Base-by-base conservation (phyloP, 92 coral and sea anemone species). In the Phenganax marumi region DNA sequence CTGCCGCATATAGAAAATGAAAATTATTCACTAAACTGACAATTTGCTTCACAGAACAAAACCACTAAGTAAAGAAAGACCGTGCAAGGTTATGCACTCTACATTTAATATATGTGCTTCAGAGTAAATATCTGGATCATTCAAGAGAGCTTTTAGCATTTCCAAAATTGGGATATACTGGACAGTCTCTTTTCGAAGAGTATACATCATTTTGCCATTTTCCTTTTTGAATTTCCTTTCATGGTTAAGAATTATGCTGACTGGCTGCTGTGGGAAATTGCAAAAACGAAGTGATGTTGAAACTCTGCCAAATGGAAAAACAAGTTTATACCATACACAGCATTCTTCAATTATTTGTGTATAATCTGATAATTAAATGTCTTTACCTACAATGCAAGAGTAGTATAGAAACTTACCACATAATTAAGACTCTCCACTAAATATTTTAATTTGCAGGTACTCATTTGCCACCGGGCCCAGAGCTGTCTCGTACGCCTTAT, bases 381-480 rank as follows among this genome's bases (percentile, higher is more conserved):
- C 43, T 33, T 33, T 33, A 33, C 43, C 43, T 58, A 8, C 17
- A 3, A 16, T 16, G 14, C 17, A 18, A 14, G 21, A 23, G 8
- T 16, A 58, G 18, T 62, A 19, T 66, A 25, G 12, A 16, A 66
- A 47, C 77, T 72, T 72, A 72, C 77, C 14, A 72, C 57, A 72
- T 25, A 72, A 72, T 49, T 72, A 8, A 0, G 75, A 25, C 43
- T 72, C 47, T 72, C 77, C 57, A 72, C 77, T 16, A 72, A 55
- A 72, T 72, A 72, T 50, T 72, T 72, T 23, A 47, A 47, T 14
- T 72, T 72, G 77, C 56, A 72, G 50, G 50, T 72, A 72, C 77
- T 72, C 57, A 25, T 72, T 72, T 72, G 77, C 55, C 58, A 72
- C 77, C 50, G 56, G 77, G 47, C 57, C 77, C 77, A 72, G 50